Conservation (phyloP, 2,797 vertebrate genomes). For the Eremophila alpestris region DNA sequence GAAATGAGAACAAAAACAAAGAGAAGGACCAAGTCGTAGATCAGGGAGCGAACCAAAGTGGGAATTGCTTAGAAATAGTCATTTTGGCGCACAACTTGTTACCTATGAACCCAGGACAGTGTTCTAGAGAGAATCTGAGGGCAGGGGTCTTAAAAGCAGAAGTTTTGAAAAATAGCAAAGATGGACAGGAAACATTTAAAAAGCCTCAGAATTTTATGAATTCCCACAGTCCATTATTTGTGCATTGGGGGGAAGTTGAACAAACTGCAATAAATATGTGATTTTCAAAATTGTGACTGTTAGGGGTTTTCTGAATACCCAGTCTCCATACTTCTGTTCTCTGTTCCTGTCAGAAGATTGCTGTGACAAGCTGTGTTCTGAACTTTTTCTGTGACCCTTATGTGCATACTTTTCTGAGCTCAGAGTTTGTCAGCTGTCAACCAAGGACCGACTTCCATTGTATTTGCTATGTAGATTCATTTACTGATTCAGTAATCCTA, state of each 20-base stretch:
- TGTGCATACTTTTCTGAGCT: not conserved
- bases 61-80: not conserved
- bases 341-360: not conserved
- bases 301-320: not conserved
- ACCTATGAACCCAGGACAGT: not conserved
- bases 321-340: not conserved
- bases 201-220: not conserved
- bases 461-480: not conserved
- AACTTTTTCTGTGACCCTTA: not conserved
- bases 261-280: not conserved
- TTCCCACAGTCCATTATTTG: not conserved
- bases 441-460: not conserved
- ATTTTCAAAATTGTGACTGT: not conserved
- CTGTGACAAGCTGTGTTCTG: not conserved
- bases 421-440: not conserved
- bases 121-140: not conserved
- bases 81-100: not conserved
- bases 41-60: not conserved
- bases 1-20: not conserved
- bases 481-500: not conserved
- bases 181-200: not conserved
- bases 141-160: not conserved
- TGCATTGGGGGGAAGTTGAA: rapidly evolving
- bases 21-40: not conserved
- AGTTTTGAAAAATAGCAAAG: not conserved